Evolutionary conservation across 2,888 invertebrate genomes (phyloP), one percentile per base, ranked within the genome.

Genomic region (Mythimna loreyi): DNA sequence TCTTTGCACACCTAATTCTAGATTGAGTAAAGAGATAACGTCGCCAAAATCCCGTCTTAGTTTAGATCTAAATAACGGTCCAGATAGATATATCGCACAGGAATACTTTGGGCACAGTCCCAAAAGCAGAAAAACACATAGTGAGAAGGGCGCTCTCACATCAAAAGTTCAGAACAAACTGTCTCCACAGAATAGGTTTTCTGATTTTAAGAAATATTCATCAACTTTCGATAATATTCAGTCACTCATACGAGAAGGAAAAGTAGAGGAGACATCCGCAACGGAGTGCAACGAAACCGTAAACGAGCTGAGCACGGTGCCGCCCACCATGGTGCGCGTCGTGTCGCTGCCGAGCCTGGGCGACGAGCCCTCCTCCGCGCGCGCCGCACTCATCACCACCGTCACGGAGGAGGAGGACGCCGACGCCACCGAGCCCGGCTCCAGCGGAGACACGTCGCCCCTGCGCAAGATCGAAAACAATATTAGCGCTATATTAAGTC

Each of bases 201-300:
- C 96, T 13, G 97, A 97, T 86, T 96, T 97, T 83, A 97, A 97
- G 86, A 97, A 97, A 86, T 97, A 97, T 92, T 97, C 97, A 80
- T 97, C 97, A 53, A 97, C 97, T 11, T 98, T 98, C 90, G 97
- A 98, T 94, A 97, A 97, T 88, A 97, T 98, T 84, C 97, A 97
- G 88, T 97, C 97, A 50, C 92, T 98, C 80, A 96, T 98, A 76
- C 97, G 97, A 85, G 97, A 98, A 89, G 97, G 97, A 28, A 96
- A 97, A 78, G 96, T 97, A 21, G 96, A 97, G 78, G 96, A 96
- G 85, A 91, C 96, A 52, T 93, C 94, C 36, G 92, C 92, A 67
- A 88, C 90, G 60, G 96, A 96, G 78, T 96, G 95, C 75, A 96
- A 93, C 80, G 97, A 97, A 90, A 96, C 96, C 83, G 97, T 97